Evolutionary conservation across 1,140 invertebrate genomes (phyloP).

Genomic region (Macrobrachium nipponense): DNA sequence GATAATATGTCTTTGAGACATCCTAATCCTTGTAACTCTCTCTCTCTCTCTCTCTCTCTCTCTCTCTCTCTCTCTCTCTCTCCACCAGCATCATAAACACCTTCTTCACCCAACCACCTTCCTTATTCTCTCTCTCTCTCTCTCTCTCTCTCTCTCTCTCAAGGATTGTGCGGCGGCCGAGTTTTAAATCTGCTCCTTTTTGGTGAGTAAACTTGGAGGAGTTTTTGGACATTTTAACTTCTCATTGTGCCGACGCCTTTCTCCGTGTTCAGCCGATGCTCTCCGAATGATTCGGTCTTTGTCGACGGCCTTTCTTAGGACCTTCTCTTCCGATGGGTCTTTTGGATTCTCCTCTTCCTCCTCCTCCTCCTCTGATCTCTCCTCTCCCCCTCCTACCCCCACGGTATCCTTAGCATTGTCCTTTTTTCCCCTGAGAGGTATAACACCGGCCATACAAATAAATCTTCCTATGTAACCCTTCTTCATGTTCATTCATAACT

Average conservation of each 20-base stretch:
- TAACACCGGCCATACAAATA: no score
- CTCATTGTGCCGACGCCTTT: conserved; percentile 46
- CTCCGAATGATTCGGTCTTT: conserved; percentile 51
- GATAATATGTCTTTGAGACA: no score
- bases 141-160: neutral
- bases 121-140: neutral
- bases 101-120: no score
- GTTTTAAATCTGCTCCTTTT: conserved; percentile 55
- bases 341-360: conserved; percentile 23
- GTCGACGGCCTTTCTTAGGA: conserved; percentile 35
- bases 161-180: conserved; percentile 50
- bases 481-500: no score
- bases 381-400: no score
- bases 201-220: conserved; percentile 43
- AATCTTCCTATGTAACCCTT: no score
- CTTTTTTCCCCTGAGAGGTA: no score
- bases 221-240: conserved; percentile 56
- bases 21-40: no score
- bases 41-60: conserved; percentile 12
- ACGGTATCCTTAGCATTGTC: no score
- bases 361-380: no score
- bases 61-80: conserved; percentile 2
- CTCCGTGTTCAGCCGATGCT: conserved; percentile 53
- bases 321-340: conserved; percentile 2
- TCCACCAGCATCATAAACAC: neutral